Evolutionary conservation across 1,140 invertebrate genomes (phyloP).

Genomic region (Papilio xuthus): DNA sequence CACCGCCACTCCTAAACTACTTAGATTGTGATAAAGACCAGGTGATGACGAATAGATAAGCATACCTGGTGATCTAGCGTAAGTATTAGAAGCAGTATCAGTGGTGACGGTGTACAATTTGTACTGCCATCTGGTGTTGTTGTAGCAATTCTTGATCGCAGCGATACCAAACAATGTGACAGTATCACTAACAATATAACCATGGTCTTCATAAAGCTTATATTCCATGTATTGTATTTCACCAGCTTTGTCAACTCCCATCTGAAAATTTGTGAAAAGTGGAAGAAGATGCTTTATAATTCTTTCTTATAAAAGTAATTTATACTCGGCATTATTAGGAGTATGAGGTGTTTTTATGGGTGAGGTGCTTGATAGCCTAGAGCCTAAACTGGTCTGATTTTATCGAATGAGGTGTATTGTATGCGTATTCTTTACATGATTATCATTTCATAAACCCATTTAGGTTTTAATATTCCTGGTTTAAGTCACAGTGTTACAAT

Average conservation of each 20-base stretch:
- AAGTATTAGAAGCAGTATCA: slow-evolving; percentile 85
- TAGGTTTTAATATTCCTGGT: too few species aligned
- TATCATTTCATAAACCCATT: too few species aligned
- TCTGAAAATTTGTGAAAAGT: slow-evolving; percentile 48
- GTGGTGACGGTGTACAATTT: slow-evolving; percentile 82
- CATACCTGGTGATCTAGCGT: slow-evolving; percentile 83
- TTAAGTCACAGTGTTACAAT: too few species aligned
- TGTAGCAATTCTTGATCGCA: slow-evolving; percentile 81
- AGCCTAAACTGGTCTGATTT: too few species aligned
- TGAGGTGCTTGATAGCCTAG: too few species aligned
- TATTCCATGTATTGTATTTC: slow-evolving; percentile 84
- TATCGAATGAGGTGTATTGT: too few species aligned
- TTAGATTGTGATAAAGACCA: neutral
- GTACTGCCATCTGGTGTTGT: slow-evolving; percentile 80
- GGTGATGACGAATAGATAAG: neutral
- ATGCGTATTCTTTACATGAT: too few species aligned
- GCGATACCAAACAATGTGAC: slow-evolving; percentile 41
- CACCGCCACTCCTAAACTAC: too few species aligned
- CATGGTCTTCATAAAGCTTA: slow-evolving; percentile 84
- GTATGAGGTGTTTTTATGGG: too few species aligned
- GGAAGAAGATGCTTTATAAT: too few species aligned
- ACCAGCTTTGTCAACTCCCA: slow-evolving; percentile 84
- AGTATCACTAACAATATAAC: slow-evolving; percentile 82
- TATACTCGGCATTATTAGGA: too few species aligned
- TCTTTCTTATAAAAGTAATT: too few species aligned